Conservation (phyloP, 1,140 invertebrate species). For the Lordiphosa collinella region DNA sequence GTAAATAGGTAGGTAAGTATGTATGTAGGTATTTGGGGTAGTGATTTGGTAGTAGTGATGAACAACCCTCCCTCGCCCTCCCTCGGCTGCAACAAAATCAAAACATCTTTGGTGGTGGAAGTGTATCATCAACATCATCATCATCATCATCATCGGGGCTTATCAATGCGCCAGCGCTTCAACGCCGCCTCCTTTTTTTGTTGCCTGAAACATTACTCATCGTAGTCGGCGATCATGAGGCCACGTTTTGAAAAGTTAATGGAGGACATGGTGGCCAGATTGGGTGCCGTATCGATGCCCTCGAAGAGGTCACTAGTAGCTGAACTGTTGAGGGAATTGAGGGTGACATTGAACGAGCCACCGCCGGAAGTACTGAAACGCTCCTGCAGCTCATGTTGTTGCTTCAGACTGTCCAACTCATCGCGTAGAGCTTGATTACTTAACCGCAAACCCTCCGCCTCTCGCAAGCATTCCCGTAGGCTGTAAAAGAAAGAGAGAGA, state of each 20-base stretch:
- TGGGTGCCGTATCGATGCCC: slow-evolving; percentile 51
- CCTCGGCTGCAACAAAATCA: neutral
- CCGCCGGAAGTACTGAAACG: slow-evolving; percentile 42
- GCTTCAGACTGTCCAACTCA: slow-evolving; percentile 59
- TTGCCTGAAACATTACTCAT: slow-evolving; percentile 42
- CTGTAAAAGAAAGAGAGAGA: slow-evolving; percentile 10
- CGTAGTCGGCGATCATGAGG: slow-evolving; percentile 67
- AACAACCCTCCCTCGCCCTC: too few species aligned
- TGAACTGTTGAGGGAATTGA: slow-evolving; percentile 64
- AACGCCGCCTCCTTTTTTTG: slow-evolving; percentile 9
- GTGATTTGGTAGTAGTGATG: slow-evolving; percentile 9
- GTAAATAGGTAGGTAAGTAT: slow-evolving; percentile 36
- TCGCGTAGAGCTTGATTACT: slow-evolving; percentile 68
- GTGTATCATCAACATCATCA: too few species aligned
- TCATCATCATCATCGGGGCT: too few species aligned
- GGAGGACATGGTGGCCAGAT: slow-evolving; percentile 47
- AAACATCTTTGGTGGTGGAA: slow-evolving; percentile 42
- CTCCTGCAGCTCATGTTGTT: slow-evolving; percentile 56
- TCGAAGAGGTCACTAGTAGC: slow-evolving; percentile 67
- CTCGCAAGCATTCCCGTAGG: slow-evolving; percentile 66
- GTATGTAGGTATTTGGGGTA: slow-evolving; percentile 40
- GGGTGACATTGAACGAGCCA: slow-evolving; percentile 56
- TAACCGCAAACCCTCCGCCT: slow-evolving; percentile 65
- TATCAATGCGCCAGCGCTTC: slow-evolving; percentile 35
- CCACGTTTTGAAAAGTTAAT: slow-evolving; percentile 70